Conservation (phyloP, 2,888 invertebrate species). For the Drosophila greeni region DNA sequence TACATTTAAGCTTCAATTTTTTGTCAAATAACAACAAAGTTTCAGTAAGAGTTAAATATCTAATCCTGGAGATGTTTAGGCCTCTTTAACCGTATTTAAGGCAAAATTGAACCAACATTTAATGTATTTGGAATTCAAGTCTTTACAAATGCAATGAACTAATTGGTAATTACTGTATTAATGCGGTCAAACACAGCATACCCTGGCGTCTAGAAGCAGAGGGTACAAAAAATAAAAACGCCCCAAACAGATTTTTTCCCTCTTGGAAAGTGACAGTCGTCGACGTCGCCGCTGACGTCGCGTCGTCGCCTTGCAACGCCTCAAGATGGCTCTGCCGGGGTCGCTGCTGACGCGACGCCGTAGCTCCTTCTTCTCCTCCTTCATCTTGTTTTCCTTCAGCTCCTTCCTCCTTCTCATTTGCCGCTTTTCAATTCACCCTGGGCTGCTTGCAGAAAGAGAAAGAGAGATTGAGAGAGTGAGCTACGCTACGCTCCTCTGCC, state of each 20-base stretch:
- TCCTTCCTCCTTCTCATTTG: constrained; percentile 13
- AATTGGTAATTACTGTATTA: not conserved
- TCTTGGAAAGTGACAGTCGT: constrained; percentile 72
- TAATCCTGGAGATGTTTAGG: not conserved
- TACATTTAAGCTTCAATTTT: not conserved
- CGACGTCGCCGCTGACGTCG: constrained; percentile 43
- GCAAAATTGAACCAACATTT: not conserved
- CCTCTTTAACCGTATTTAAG: not conserved
- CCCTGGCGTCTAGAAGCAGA: not conserved
- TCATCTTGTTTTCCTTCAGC: constrained; percentile 7
- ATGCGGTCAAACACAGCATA: not conserved
- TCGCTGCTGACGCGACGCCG: constrained; percentile 8
- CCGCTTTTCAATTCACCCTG: constrained; percentile 34
- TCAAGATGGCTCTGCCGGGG: constrained; percentile 30
- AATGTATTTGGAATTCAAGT: not conserved
- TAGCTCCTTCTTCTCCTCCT: constrained; percentile 12
- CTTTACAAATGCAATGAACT: not conserved
- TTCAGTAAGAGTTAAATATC: not conserved
- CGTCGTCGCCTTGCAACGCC: constrained; percentile 48
- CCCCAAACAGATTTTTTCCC: constrained; percentile 64
- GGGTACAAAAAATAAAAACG: constrained; percentile 44
- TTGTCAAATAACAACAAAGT: not conserved
- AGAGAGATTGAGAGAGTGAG: constrained; percentile 11
- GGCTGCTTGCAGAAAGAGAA: constrained; percentile 12
- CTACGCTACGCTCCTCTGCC: constrained; percentile 3